Evolutionary conservation across 2,113 vertebrate genomes (phyloP).

Genomic region (Pterocles gutturalis): DNA sequence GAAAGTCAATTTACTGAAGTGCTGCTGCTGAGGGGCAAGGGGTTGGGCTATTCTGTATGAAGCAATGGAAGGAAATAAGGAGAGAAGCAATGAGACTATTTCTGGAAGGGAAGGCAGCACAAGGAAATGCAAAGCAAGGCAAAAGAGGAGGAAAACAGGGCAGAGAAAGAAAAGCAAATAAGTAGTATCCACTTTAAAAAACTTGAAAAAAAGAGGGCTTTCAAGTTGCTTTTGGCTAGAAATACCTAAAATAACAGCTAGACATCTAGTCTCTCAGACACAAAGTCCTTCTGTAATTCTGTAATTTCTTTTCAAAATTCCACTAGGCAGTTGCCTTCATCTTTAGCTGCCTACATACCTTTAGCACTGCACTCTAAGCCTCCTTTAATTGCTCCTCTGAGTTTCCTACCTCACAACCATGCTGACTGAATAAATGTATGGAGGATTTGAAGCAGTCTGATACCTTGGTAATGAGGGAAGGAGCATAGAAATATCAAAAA

Average conservation of each 20-base stretch:
- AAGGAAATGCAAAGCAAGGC: neutral
- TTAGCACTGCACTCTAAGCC: neutral
- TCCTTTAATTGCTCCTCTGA: conserved; percentile 36
- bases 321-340: neutral
- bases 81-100: neutral
- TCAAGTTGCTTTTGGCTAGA: neutral
- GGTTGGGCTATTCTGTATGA: neutral
- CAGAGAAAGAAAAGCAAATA: neutral
- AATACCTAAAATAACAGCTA: neutral
- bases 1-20: neutral
- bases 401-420: neutral
- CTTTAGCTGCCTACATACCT: conserved; percentile 12
- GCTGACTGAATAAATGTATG: neutral
- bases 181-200: neutral
- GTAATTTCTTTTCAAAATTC: conserved; percentile 17
- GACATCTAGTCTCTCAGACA: neutral
- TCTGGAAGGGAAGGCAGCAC: neutral
- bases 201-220: neutral
- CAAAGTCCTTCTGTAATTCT: neutral
- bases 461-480: conserved; percentile 37
- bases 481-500: neutral
- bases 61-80: neutral
- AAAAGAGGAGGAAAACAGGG: neutral
- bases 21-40: neutral
- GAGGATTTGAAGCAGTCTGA: conserved; percentile 46